Evolutionary conservation across 2,888 invertebrate species (phyloP).

Genomic region (Ashinkailepas kermadecensis): DNA sequence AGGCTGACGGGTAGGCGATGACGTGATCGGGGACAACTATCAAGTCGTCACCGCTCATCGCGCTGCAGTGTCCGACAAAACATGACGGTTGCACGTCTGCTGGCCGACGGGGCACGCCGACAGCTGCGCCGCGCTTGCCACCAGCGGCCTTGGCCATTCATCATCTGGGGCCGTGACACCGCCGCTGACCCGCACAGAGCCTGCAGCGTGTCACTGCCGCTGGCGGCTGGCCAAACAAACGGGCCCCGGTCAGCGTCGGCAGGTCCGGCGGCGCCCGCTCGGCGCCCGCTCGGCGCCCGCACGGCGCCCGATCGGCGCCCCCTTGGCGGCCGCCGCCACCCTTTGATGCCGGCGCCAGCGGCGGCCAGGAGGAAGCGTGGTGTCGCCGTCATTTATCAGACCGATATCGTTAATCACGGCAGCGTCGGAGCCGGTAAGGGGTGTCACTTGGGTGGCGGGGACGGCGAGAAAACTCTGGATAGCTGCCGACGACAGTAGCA

Average conservation of each 20-base stretch:
- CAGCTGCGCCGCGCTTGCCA: not conserved
- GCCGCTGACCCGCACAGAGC: not conserved
- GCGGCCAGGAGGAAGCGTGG: not conserved
- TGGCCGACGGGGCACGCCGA: not conserved
- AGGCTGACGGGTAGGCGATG: not conserved
- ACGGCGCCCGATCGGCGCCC: too few species aligned
- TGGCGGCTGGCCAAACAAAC: conserved; percentile 1
- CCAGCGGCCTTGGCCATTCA: not conserved
- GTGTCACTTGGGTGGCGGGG: not conserved
- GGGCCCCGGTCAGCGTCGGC: not conserved
- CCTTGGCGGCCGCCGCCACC: not conserved
- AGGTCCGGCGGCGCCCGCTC: not conserved
- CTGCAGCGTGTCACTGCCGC: not conserved
- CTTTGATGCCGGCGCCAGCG: not conserved
- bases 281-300: too few species aligned
- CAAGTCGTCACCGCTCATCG: not conserved
- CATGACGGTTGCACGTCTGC: too few species aligned
- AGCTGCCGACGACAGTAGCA: not conserved
- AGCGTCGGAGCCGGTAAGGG: not conserved
- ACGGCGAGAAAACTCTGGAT: not conserved
- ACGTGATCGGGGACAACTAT: not conserved
- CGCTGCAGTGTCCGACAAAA: too few species aligned
- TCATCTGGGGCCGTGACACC: not conserved
- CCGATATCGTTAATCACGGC: conserved; percentile 1
- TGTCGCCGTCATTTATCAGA: not conserved